A percentile compares a stretch with the other conserved stretches of the same genome.
Evolutionary conservation across 2,113 vertebrate genomes (phyloP).

Genomic region (Eleginops maclovinus): DNA sequence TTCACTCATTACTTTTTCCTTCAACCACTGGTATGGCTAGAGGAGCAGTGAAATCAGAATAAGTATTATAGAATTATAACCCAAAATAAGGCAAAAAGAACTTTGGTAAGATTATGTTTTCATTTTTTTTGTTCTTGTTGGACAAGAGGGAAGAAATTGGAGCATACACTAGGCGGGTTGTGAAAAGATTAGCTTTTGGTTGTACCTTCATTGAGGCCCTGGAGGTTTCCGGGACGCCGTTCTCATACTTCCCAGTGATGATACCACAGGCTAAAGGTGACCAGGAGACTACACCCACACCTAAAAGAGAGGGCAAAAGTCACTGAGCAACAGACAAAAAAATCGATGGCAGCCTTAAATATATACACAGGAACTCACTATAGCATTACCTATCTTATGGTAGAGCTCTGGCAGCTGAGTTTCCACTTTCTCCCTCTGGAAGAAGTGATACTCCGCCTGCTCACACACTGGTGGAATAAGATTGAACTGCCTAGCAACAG

Average conservation of each 20-base stretch:
- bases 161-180: background rate
- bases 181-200: background rate
- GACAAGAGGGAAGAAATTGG: background rate
- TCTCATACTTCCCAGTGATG: slow-evolving; percentile 98
- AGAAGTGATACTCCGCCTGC: slow-evolving; percentile 97
- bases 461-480: slow-evolving; percentile 97
- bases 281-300: slow-evolving; percentile 97
- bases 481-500: slow-evolving; percentile 97
- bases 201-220: slow-evolving; percentile 95
- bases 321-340: slow-evolving; percentile 3
- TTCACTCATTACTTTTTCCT: slow-evolving; percentile 94
- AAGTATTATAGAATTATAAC: background rate
- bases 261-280: slow-evolving; percentile 97
- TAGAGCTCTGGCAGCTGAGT: slow-evolving; percentile 96
- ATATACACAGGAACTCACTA: background rate
- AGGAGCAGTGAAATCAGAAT: background rate
- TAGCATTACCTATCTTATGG: slow-evolving; percentile 93
- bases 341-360: background rate
- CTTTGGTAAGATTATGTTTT: background rate
- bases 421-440: slow-evolving; percentile 98
- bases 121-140: background rate
- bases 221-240: slow-evolving; percentile 93
- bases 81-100: background rate
- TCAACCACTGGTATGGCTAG: slow-evolving; percentile 97
- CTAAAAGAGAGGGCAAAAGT: slow-evolving; percentile 72